Conservation (phyloP, 2,113 vertebrate genomes). For the Nansenia antarctica region DNA sequence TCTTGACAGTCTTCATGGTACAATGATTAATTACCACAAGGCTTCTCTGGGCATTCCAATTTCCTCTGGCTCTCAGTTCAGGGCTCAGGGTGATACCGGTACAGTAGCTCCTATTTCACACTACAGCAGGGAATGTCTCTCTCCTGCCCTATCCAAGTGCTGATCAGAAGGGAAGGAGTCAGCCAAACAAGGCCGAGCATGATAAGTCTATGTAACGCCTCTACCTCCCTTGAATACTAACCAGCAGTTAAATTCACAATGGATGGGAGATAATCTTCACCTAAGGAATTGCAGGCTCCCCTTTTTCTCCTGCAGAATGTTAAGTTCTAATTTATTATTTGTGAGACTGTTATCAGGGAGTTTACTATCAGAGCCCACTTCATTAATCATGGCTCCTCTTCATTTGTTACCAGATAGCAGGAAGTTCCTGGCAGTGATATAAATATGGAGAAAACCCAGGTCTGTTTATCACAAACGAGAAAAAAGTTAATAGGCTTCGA, state of each 20-base stretch:
- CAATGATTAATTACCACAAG: constrained; percentile 95
- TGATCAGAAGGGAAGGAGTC: constrained; percentile 61
- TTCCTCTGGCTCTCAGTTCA: constrained; percentile 83
- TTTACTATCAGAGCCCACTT: constrained; percentile 76
- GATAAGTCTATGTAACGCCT: constrained; percentile 48
- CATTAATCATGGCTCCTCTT: constrained; percentile 78
- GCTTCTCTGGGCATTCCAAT: constrained; percentile 82
- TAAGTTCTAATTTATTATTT: constrained; percentile 80
- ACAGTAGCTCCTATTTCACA: constrained; percentile 80
- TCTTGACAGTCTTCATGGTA: constrained; percentile 90
- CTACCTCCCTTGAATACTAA: constrained; percentile 48
- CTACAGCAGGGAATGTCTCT: constrained; percentile 77
- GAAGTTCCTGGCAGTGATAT: constrained; percentile 76
- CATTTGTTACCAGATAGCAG: constrained; percentile 80
- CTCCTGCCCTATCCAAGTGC: constrained; percentile 54
- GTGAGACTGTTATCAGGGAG: constrained; percentile 77
- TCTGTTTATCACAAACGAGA: constrained; percentile 74
- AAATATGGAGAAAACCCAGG: constrained; percentile 72
- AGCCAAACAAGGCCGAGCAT: constrained; percentile 55
- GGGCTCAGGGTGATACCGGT: constrained; percentile 73
- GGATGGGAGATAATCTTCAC: constrained; percentile 39
- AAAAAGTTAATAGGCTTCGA: constrained; percentile 31
- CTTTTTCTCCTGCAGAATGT: constrained; percentile 55
- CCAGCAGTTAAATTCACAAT: constrained; percentile 31
- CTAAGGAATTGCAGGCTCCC: constrained; percentile 7